Evolutionary conservation across 2,888 invertebrate genomes (phyloP).

Genomic region (Drosophila pseudotakahashii): DNA sequence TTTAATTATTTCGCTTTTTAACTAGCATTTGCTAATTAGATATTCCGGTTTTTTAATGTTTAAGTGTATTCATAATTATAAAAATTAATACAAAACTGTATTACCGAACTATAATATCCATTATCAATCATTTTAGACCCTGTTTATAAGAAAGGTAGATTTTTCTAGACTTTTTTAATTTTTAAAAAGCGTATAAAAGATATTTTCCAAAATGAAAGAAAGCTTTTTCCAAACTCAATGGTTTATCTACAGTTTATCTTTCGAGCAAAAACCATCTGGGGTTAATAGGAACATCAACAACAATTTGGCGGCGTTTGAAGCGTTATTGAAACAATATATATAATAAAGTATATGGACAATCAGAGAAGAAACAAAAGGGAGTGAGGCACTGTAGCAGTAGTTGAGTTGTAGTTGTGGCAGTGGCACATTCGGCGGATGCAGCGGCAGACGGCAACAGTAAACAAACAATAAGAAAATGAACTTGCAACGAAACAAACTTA

Average conservation of each 20-base stretch:
- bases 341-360: conserved; percentile 23
- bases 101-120: too few species aligned
- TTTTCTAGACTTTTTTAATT: too few species aligned
- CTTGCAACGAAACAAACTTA: conserved; percentile 87
- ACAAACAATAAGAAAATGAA: conserved; percentile 55
- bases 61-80: too few species aligned
- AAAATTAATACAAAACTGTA: too few species aligned
- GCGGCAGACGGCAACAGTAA: conserved; percentile 66
- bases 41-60: not conserved
- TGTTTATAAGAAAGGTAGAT: too few species aligned
- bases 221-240: not conserved
- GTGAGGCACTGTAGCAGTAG: conserved; percentile 28
- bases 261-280: conserved; percentile 20
- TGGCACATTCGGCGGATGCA: conserved; percentile 42
- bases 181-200: too few species aligned
- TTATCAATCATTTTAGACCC: too few species aligned
- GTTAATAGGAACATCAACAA: conserved; percentile 66
- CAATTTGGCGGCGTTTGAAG: conserved; percentile 50
- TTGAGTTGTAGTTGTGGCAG: conserved; percentile 29
- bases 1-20: not conserved
- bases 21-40: not conserved
- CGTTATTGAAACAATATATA: conserved; percentile 21
- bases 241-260: not conserved
- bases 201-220: not conserved
- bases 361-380: conserved; percentile 19